Base-by-base conservation (phyloP, 2,113 vertebrate species). In the Etia nguti region DNA sequence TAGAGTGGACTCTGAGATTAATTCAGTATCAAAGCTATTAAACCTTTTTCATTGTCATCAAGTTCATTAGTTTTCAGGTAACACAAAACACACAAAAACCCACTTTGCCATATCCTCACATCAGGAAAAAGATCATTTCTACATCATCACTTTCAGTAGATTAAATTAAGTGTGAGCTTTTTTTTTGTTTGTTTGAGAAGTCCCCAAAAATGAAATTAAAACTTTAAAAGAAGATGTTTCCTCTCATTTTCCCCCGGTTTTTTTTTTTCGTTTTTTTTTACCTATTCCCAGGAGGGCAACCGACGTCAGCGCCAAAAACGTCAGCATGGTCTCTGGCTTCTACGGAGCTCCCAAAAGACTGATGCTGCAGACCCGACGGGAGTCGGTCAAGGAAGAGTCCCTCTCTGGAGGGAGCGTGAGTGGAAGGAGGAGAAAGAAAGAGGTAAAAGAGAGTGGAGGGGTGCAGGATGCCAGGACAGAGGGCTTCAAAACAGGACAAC, bases 231-330 rank as follows among this genome's bases (percentile, higher is more conserved):
- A 79, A 22, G 18, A 65, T 54, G 56, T 24, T 7, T n/a, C 57
- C 80, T 92, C 5, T 73, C 5, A 41, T 34, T 50, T 26, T 1
- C n/a, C 36, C 41, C 24, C 1, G 0, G 9, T 31, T 34, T 16
- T 55, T 24, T 41, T 1, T 62, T 31, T 2, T 48, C 56, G 22
- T 41, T 41, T 48, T 48, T 36, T 83, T 87, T 96, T 97, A 97
- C 96, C 96, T 96, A 94, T 92, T 92, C 94, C 94, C 92, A 97
- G 92, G 87, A 96, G 84, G 77, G 88, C 90, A 3, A 95, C 85
- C 48, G 95, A 95, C 79, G 95, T 94, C 84, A 97, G 90, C 84
- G 94, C 94, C 94, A 96, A 88, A 81, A 96, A 86, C 82, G 93
- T 93, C 90, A 97, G 85, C 96, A 97, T 97, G 93, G 85, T 94